These are phyloP conservation scores for Apomyelois bistriatella DNA, from an alignment of 2,888 invertebrate species.

Conservation along the genomic window DNA sequence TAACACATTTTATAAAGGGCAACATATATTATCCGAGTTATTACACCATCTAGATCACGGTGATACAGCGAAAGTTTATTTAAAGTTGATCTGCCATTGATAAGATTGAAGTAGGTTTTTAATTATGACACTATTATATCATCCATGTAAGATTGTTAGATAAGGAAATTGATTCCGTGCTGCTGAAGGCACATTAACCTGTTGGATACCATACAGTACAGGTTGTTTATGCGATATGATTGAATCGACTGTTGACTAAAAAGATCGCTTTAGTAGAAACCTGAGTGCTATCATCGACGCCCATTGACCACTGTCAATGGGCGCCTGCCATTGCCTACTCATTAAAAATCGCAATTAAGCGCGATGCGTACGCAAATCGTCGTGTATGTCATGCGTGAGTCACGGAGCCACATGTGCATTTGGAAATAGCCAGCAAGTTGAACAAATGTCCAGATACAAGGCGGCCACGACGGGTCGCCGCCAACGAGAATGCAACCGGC, in stretches of 20 bases:
- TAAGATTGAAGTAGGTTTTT: too few species aligned
- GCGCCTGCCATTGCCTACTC: too few species aligned
- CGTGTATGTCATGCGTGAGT: slow-evolving; percentile 65
- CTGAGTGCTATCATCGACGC: too few species aligned
- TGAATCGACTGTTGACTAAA: too few species aligned
- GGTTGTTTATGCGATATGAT: too few species aligned
- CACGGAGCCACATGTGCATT: slow-evolving; percentile 71
- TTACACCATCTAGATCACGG: neutral
- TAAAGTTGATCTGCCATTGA: slow-evolving; percentile 7
- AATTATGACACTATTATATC: too few species aligned
- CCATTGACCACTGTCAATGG: neutral
- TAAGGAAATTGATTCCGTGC: too few species aligned
- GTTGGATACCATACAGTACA: too few species aligned
- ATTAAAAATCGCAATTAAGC: slow-evolving; percentile 22
- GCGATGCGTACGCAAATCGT: slow-evolving; percentile 51
- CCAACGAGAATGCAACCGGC: slow-evolving; percentile 69
- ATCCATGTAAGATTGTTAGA: too few species aligned
- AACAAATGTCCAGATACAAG: slow-evolving; percentile 63
- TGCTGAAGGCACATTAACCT: too few species aligned
- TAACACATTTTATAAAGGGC: neutral
- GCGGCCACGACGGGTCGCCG: slow-evolving; percentile 60
- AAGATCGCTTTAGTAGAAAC: neutral
- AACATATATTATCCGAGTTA: neutral
- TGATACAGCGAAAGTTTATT: neutral
- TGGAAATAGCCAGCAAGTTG: slow-evolving; percentile 69